These are phyloP conservation scores for Todiramphus chloris DNA, from an alignment of 2,113 vertebrate species.

Conservation along the genomic window DNA sequence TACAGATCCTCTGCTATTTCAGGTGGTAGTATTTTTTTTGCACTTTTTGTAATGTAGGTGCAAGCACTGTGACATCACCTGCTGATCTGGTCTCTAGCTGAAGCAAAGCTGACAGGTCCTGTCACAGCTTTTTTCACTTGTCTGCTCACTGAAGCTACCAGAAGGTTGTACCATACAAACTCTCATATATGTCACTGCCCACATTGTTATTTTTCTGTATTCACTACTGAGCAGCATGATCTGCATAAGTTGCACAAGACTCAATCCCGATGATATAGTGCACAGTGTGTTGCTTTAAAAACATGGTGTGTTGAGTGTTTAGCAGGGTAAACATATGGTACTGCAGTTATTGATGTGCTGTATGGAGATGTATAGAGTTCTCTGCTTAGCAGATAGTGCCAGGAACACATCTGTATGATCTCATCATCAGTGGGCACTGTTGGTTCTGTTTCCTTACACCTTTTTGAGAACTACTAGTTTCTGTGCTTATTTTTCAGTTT, in stretches of 20 bases:
- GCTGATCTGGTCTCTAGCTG: not conserved
- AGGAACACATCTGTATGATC: slow-evolving; percentile 33
- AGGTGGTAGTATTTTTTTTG: not conserved
- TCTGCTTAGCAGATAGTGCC: not conserved
- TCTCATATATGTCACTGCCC: not conserved
- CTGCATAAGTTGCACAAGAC: not conserved
- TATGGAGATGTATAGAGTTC: not conserved
- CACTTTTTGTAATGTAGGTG: not conserved
- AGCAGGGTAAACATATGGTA: not conserved
- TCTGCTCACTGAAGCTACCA: not conserved
- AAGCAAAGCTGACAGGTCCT: fast-evolving
- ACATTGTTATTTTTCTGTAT: not conserved
- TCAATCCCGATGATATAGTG: not conserved
- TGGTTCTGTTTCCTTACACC: not conserved
- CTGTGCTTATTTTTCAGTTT: slow-evolving; percentile 28
- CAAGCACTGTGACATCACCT: not conserved
- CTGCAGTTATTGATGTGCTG: not conserved
- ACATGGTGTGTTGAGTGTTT: not conserved
- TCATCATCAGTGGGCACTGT: not conserved
- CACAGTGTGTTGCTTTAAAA: not conserved
- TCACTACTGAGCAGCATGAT: not conserved
- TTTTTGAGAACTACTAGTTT: slow-evolving; percentile 3
- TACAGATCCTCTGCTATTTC: not conserved
- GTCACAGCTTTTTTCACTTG: not conserved
- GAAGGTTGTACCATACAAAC: too few relatives aligned